Conservation (phyloP, 2,113 vertebrate genomes). For the Heterotilapia buettikoferi region DNA sequence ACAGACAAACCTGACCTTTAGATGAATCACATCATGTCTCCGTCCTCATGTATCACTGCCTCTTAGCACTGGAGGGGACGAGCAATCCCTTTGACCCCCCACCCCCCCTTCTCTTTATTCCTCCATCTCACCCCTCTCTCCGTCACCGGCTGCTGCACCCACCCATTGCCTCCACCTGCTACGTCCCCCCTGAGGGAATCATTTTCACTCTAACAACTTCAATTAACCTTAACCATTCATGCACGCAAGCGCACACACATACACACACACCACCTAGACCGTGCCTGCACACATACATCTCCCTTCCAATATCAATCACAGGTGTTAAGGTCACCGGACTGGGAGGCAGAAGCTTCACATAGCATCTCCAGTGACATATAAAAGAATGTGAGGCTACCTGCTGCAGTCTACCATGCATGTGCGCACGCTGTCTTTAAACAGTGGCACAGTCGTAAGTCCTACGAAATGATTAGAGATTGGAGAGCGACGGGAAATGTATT, state of each 20-base stretch:
- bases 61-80: slow-evolving; percentile 21
- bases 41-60: slow-evolving; percentile 59
- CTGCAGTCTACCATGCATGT: neutral
- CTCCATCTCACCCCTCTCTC: neutral
- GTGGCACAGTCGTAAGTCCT: slow-evolving; percentile 3
- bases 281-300: neutral
- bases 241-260: slow-evolving; percentile 1
- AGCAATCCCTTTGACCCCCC: slow-evolving; percentile 28
- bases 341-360: neutral
- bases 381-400: slow-evolving; percentile 19
- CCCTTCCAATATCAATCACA: slow-evolving; percentile 33
- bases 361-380: slow-evolving; percentile 2
- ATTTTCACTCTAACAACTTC: slow-evolving; percentile 69
- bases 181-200: slow-evolving; percentile 49
- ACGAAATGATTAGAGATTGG: slow-evolving; percentile 30
- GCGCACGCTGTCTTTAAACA: neutral
- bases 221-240: slow-evolving; percentile 64
- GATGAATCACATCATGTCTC: slow-evolving; percentile 55
- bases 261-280: neutral
- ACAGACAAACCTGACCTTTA: slow-evolving; percentile 64
- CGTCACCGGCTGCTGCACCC: slow-evolving; percentile 41
- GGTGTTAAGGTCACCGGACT: slow-evolving; percentile 50
- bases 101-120: neutral
- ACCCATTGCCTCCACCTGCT: slow-evolving; percentile 34
- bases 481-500: slow-evolving; percentile 25